These are phyloP conservation scores for Shargacucullia verbasci DNA, from an alignment of 2,888 invertebrate species.

Conservation along the genomic window DNA sequence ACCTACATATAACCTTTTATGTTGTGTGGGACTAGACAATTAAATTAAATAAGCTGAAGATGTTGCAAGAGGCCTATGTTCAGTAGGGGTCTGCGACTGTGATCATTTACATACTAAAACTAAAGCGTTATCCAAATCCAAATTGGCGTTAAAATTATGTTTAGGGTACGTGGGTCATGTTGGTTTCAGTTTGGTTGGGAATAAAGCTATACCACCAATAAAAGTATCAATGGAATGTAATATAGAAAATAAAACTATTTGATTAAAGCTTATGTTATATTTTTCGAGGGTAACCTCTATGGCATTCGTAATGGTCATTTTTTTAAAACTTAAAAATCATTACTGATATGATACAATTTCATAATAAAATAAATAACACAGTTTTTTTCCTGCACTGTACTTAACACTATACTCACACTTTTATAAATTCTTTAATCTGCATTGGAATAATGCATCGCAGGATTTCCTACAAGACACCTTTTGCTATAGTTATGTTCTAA, in stretches of 20 bases:
- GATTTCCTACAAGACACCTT: constrained; percentile 11
- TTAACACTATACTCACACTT: constrained; percentile 44
- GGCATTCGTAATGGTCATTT: constrained; percentile 77
- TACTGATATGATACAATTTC: constrained; percentile 54
- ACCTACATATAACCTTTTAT: too few relatives aligned
- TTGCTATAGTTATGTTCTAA: background rate
- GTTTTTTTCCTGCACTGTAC: constrained; percentile 61
- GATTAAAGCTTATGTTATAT: constrained; percentile 63
- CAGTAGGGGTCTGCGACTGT: too few relatives aligned
- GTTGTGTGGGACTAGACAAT: too few relatives aligned
- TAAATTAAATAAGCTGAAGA: too few relatives aligned
- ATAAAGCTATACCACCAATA: too few relatives aligned
- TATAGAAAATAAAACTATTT: constrained; percentile 44
- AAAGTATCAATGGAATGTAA: background rate
- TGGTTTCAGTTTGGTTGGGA: too few relatives aligned
- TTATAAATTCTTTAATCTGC: constrained; percentile 32
- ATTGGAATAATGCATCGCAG: constrained; percentile 48
- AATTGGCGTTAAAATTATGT: too few relatives aligned
- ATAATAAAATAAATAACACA: constrained; percentile 73
- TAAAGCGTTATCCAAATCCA: too few relatives aligned
- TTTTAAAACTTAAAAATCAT: constrained; percentile 43
- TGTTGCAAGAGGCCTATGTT: too few relatives aligned
- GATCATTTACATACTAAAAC: too few relatives aligned
- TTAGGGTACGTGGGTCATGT: too few relatives aligned
- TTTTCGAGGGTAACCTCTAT: constrained; percentile 82